Evolutionary conservation across 2,113 vertebrate species (phyloP), one percentile per base, ranked within the genome.

Genomic region (Bucco capensis): DNA sequence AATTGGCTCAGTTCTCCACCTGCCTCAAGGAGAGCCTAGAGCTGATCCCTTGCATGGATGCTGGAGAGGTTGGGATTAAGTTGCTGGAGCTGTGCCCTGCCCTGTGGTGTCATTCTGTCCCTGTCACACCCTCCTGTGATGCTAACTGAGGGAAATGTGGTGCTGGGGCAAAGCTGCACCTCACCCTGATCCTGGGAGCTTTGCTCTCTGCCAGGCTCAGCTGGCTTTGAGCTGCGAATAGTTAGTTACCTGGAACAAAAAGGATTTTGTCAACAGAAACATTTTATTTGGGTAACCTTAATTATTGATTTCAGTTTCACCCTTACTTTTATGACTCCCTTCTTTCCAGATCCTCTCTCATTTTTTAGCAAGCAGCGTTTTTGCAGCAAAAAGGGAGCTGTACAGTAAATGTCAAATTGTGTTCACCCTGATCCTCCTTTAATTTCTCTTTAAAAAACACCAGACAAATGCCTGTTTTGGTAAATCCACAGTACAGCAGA

Each of bases 91-190:
- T 28, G 61, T 1, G 14, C 5, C 8, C 25, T 2, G 51, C 2
- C 1, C 7, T 11, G 22, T 2, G 66, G 37, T 17, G 50, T 2
- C 6, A 2, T 6, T 69, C 24, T 12, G 31, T 6, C 13, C n/a
- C 54, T 64, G 1, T n/a, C 15, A 35, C 22, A 11, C 25, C 1
- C 56, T 18, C 3, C 1, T 6, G 46, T 30, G 2, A 10, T 0
- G 2, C 0, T 51, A 42, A 6, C 38, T 1, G 4, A 50, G 57
- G 42, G 60, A 30, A 37, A 8, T 2, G 69, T 56, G 11, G 23
- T 5, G 17, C 4, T 17, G 80, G 75, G 49, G 42, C 38, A 46
- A 22, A 74, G 44, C 33, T 7, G 37, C 1, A 3, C 51, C 33
- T 30, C 18, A 40, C 31, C 38, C 2, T 11, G 2, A 46, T 53